Percentiles rank a stretch among this genome's conserved stretches.
Evolutionary conservation across 2,888 invertebrate species (phyloP).

Genomic region (Melanchra persicariae): DNA sequence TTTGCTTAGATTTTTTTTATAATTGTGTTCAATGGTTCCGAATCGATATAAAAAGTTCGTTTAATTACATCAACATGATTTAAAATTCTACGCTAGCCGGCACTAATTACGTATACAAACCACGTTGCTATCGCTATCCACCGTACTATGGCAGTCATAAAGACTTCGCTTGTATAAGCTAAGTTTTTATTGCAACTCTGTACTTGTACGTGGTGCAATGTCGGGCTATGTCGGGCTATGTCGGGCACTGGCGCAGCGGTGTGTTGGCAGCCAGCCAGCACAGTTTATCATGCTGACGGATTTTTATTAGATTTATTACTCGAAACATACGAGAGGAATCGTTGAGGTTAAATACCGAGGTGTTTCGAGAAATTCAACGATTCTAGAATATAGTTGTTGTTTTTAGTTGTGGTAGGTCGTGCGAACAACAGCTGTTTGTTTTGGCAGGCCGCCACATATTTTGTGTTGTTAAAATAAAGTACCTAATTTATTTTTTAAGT

Average conservation of each 20-base stretch:
- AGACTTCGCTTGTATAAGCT: slow-evolving; percentile 38
- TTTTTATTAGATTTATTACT: slow-evolving; percentile 63
- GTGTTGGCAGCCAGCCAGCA: slow-evolving; percentile 56
- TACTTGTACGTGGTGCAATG: slow-evolving; percentile 39
- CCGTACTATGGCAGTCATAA: slow-evolving; percentile 40
- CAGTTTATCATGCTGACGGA: slow-evolving; percentile 53
- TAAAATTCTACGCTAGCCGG: neutral
- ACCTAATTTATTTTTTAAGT: neutral
- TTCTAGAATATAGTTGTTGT: slow-evolving; percentile 14
- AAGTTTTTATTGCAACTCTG: slow-evolving; percentile 51
- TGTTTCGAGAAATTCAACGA: slow-evolving; percentile 16
- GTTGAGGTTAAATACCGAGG: slow-evolving; percentile 30
- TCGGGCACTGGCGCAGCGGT: slow-evolving; percentile 42
- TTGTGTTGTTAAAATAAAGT: neutral
- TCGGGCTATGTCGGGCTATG: slow-evolving; percentile 36
- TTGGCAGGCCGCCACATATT: slow-evolving; percentile 20
- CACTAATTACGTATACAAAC: slow-evolving; percentile 22
- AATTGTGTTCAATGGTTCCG: neutral
- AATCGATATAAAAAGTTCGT: neutral
- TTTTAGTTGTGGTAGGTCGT: slow-evolving; percentile 22
- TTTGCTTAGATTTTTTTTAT: neutral
- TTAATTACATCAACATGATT: neutral
- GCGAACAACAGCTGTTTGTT: slow-evolving; percentile 12
- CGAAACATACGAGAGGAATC: slow-evolving; percentile 28
- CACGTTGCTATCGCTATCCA: slow-evolving; percentile 23